Conservation (phyloP, 2,888 invertebrate genomes). For the Diaperis boleti region DNA sequence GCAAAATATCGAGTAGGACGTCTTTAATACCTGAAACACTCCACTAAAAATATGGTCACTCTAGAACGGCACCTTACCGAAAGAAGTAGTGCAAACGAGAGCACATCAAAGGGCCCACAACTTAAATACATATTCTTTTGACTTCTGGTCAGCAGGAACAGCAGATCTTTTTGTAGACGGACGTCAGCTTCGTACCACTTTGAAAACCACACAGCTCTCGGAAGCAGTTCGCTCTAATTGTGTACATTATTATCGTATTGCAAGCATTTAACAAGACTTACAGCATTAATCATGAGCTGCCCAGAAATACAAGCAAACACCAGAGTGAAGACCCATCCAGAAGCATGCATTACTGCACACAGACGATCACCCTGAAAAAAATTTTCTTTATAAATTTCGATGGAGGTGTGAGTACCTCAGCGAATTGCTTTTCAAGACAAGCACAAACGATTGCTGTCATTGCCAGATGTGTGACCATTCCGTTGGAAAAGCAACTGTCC, state of each 20-base stretch:
- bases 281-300: neutral
- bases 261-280: neutral
- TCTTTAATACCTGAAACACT: neutral
- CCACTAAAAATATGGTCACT: no score
- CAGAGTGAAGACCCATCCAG: constrained; percentile 26
- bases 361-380: neutral
- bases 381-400: neutral
- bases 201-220: constrained; percentile 11
- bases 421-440: neutral
- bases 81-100: neutral
- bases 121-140: neutral
- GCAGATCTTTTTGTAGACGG: constrained; percentile 11
- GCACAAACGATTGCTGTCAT: neutral
- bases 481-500: neutral
- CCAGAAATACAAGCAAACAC: neutral
- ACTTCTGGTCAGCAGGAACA: constrained; percentile 1
- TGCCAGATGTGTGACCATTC: neutral
- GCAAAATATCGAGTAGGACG: neutral
- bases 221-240: neutral
- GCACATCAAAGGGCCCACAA: neutral
- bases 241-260: neutral
- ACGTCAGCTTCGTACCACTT: constrained; percentile 27
- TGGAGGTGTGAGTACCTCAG: neutral
- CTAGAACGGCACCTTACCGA: neutral
- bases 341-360: constrained; percentile 2